Conservation (phyloP, 2,888 invertebrate genomes). For the Ligdia adustata region DNA sequence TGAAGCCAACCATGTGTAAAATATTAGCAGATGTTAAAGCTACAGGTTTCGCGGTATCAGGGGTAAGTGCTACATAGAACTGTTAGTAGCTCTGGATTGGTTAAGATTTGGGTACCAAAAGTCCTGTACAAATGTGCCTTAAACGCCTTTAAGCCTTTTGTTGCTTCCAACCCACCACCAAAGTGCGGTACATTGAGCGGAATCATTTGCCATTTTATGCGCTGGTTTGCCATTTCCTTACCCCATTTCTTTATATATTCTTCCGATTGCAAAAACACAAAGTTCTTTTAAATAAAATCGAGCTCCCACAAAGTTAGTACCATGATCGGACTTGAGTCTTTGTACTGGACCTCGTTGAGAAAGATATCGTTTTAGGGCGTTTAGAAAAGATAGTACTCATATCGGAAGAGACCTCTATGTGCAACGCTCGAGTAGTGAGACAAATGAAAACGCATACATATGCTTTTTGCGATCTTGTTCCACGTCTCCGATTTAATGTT, state of each 20-base stretch:
- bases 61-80: too few species aligned
- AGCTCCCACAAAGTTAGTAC: neutral
- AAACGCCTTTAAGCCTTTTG: too few species aligned
- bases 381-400: neutral
- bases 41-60: neutral
- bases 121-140: too few species aligned
- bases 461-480: neutral
- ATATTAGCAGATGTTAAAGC: constrained; percentile 28
- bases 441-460: neutral
- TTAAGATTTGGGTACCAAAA: too few species aligned
- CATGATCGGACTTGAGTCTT: neutral
- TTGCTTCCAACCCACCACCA: neutral
- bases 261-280: neutral
- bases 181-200: neutral
- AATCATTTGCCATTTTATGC: neutral
- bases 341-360: neutral
- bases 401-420: neutral
- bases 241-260: neutral
- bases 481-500: neutral
- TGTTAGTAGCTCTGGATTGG: too few species aligned
- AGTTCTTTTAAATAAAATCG: neutral
- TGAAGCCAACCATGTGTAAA: constrained; percentile 11
- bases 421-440: neutral
- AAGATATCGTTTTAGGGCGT: neutral
- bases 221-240: neutral